Evolutionary conservation across 2,888 invertebrate genomes (phyloP), one percentile per base, ranked within the genome.

Genomic region (Melinopterus prodromus): DNA sequence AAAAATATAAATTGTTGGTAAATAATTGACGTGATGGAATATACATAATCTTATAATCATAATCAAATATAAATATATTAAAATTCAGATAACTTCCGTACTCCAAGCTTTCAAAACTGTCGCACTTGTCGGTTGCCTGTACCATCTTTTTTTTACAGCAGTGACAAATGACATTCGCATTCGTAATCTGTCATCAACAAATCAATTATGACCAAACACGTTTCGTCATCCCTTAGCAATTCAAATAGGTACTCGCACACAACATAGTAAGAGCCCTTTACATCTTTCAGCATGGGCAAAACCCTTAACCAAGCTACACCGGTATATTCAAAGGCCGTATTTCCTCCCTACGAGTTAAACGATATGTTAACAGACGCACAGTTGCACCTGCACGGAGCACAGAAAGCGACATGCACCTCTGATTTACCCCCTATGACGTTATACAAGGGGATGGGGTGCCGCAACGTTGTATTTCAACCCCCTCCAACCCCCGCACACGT

Each of bases 401-500:
- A 53, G 53, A 53, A 53, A 53, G 53, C 53, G 53, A 53, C 53
- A 53, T 7, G 53, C 53, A 53, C 53, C 53, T 53, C 53, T 53
- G 53, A 53, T 53, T 53, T 53, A 53, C 53, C 53, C 53, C 53
- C 53, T 53, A 4, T 53, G 53, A 53, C 53, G 53, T 53, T 53
- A 53, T 53, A 53, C 53, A 53, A 53, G 53, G 53, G 53, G 53
- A 53, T 53, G 53, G 53, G 53, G 53, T 53, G 53, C 53, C 53
- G 53, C 53, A 53, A 53, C 53, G 53, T 53, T 53, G 53, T 53
- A 53, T 53, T 53, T 53, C 53, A 4, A 53, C 53, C 5, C 53
- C 53, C 53, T 26, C 2, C 26, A 26, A 26, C 26, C 26, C 3
- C 53, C 12, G 1, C 53, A 53, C 53, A 53, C 53, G 53, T 53